Evolutionary conservation across 2,888 invertebrate species (phyloP).

Genomic region (Drepana falcataria): DNA sequence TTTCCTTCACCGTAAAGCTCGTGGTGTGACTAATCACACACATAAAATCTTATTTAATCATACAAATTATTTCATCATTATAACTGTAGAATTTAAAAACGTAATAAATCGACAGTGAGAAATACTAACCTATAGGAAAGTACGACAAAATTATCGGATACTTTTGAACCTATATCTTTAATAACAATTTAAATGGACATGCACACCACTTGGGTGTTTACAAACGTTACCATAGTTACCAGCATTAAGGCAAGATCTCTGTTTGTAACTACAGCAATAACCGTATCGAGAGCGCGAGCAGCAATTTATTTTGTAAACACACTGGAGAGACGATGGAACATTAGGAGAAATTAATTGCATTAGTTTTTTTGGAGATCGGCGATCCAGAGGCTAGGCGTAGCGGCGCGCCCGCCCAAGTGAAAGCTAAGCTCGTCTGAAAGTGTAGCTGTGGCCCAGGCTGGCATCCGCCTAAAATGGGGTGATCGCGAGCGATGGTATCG

Average conservation of each 20-base stretch:
- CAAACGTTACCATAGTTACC: background rate
- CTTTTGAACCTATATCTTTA: background rate
- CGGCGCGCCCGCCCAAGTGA: slow-evolving; percentile 53
- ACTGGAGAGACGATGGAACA: slow-evolving; percentile 7
- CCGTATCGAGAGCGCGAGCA: slow-evolving; percentile 16
- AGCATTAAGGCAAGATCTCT: slow-evolving; percentile 7
- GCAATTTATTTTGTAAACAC: slow-evolving; percentile 33
- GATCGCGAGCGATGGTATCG: slow-evolving; percentile 81
- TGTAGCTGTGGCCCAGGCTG: slow-evolving; percentile 57
- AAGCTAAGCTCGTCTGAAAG: slow-evolving; percentile 75
- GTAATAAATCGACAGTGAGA: too few species aligned
- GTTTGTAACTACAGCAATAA: slow-evolving; percentile 20
- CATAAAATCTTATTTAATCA: too few species aligned
- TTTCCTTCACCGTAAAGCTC: too few species aligned
- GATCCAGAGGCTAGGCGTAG: slow-evolving; percentile 18
- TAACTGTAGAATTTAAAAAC: too few species aligned
- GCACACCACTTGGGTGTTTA: background rate
- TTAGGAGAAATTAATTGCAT: slow-evolving; percentile 3
- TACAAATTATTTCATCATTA: too few species aligned
- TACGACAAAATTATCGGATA: background rate
- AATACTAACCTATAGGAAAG: too few species aligned
- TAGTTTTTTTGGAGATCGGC: background rate
- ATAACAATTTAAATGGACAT: background rate
- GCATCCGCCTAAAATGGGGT: slow-evolving; percentile 79
- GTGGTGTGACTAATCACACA: too few species aligned